These are phyloP conservation scores for Lithophane ornitopus DNA, from an alignment of 2,888 invertebrate species.

Conservation along the genomic window DNA sequence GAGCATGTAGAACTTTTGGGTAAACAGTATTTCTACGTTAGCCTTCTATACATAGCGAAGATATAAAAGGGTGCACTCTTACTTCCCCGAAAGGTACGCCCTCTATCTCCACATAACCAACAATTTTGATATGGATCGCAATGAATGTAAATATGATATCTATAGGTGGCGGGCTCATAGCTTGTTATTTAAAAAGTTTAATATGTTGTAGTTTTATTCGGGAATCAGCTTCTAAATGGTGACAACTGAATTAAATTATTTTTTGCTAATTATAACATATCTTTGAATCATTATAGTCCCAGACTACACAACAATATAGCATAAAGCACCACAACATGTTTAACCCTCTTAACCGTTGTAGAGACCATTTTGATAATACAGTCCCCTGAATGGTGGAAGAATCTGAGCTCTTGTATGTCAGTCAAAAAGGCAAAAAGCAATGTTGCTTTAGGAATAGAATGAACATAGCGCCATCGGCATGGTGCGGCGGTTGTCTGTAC, in stretches of 20 bases:
- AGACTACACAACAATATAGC: not conserved
- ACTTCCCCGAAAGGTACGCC: constrained; percentile 2
- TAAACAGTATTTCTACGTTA: not conserved
- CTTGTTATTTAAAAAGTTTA: not conserved
- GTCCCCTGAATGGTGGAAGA: constrained; percentile 18
- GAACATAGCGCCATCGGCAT: constrained; percentile 79
- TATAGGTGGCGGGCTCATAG: not conserved
- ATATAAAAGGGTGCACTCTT: constrained; percentile 15
- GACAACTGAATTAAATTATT: not conserved
- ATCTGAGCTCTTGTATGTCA: constrained; percentile 35
- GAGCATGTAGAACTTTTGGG: not conserved
- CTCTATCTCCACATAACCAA: constrained; percentile 6
- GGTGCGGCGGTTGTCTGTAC: constrained; percentile 75
- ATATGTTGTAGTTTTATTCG: not conserved
- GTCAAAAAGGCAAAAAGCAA: constrained; percentile 50
- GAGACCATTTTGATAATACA: not conserved
- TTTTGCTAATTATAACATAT: not conserved
- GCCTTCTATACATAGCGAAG: not conserved
- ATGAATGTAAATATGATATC: not conserved
- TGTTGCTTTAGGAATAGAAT: constrained; percentile 57
- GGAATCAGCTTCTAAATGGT: not conserved
- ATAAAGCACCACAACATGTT: not conserved
- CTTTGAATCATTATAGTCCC: not conserved
- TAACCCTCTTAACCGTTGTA: not conserved
- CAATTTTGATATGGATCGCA: not conserved